These are phyloP conservation scores for Discoglossus pictus DNA, from an alignment of 2,797 vertebrate species.

Conservation along the genomic window DNA sequence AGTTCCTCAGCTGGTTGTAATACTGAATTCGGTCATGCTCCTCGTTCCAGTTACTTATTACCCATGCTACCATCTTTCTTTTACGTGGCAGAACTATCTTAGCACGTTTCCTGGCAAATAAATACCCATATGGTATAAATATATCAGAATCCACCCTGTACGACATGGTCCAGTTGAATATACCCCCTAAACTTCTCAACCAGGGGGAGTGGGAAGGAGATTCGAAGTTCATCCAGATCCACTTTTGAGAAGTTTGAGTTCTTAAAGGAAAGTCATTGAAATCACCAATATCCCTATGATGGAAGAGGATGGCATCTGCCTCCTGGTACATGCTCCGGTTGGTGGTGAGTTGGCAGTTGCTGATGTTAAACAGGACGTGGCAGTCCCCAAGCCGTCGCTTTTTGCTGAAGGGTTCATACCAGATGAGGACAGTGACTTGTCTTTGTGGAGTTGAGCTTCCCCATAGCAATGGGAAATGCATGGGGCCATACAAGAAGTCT, in stretches of 20 bases:
- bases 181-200: slow-evolving; percentile 62
- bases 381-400: slow-evolving; percentile 46
- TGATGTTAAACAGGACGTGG: slow-evolving; percentile 57
- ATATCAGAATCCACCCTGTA: slow-evolving; percentile 84
- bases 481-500: slow-evolving; percentile 39
- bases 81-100: slow-evolving; percentile 58
- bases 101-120: slow-evolving; percentile 58
- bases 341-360: slow-evolving; percentile 64
- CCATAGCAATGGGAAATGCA: slow-evolving; percentile 34
- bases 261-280: slow-evolving; percentile 9
- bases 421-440: slow-evolving; percentile 64
- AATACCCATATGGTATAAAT: slow-evolving; percentile 86
- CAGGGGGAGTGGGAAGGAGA: slow-evolving; percentile 79
- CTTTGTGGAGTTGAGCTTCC: not conserved
- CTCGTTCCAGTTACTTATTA: slow-evolving; percentile 90
- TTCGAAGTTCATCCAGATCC: slow-evolving; percentile 97
- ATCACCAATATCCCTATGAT: slow-evolving; percentile 68
- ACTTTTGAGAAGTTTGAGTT: slow-evolving; percentile 78
- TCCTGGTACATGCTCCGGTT: slow-evolving; percentile 57
- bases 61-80: slow-evolving; percentile 81
- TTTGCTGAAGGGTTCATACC: slow-evolving; percentile 70
- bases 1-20: slow-evolving; percentile 72
- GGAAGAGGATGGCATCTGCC: slow-evolving; percentile 70
- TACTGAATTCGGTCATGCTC: slow-evolving; percentile 79
- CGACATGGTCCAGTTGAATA: slow-evolving; percentile 90